Evolutionary conservation across 2,888 invertebrate genomes (phyloP), one percentile per base, ranked within the genome.

Genomic region (Nysson spinosus): DNA sequence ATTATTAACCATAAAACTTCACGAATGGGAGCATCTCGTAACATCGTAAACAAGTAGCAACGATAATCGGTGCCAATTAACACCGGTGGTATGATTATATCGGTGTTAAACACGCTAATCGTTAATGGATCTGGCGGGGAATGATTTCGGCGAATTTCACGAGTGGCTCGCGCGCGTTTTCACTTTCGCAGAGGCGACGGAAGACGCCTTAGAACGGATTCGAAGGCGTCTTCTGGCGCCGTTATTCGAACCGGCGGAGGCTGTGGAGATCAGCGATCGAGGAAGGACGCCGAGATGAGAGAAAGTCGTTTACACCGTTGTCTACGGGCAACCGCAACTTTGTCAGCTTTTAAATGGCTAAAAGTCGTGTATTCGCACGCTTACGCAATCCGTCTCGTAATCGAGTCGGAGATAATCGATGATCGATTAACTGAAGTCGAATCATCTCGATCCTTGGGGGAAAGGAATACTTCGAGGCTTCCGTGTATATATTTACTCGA

Each of bases 161-260:
- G 26, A 40, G 16, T 11, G 39, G 40, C 30, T 34, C 9, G 34
- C 22, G 43, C 20, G 30, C 35, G 60, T 82, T 83, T 82, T 83
- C 83, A 81, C 83, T 83, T 83, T 82, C 77, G 74, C 70, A 62
- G 12, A 12, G 52, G 56, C 24, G 35, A 32, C n/a, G n/a, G 39
- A 47, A 52, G 32, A 20, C 19, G 19, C 26, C 16, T 4, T 20
- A 14, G 12, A 16, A 26, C 4, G 7, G 24, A 7, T 11, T 11
- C 12, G 4, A 26, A 22, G 22, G 4, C 11, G 11, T 40, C n/a
- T n/a, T n/a, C n/a, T n/a, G n/a, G n/a, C n/a, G n/a, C n/a, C n/a
- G n/a, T n/a, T n/a, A n/a, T n/a, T n/a, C n/a, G n/a, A n/a, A n/a
- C n/a, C n/a, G 42, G 17, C 30, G 57, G 65, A 64, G 47, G 65